A percentile compares a stretch with the other conserved stretches of the same genome.
phyloP scores from a whole-genome alignment of 1,140 invertebrate species.

The Theocolax elegans region DNA sequence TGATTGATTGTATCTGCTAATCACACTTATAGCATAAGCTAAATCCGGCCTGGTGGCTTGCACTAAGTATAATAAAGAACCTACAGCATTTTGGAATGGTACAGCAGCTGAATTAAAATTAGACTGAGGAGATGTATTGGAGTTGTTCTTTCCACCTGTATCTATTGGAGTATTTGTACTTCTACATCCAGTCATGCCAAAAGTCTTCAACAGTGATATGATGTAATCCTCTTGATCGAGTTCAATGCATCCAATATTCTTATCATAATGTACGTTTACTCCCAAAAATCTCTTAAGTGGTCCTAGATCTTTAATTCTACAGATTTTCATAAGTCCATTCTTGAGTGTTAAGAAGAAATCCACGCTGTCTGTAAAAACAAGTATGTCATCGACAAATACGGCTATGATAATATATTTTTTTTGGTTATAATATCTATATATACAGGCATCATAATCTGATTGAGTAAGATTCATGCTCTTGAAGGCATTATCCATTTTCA shows the following conservation, averaged over 20 bases:
- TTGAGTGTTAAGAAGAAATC: not conserved
- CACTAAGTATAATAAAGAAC: slow-evolving; percentile 55
- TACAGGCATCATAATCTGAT: not conserved
- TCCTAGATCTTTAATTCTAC: too few species aligned
- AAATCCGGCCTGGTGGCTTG: slow-evolving; percentile 55
- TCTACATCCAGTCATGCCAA: not conserved
- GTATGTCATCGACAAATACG: not conserved
- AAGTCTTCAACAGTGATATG: not conserved
- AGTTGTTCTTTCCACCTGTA: not conserved
- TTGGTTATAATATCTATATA: too few species aligned
- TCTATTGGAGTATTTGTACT: not conserved
- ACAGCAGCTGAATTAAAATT: not conserved
- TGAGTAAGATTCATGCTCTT: not conserved
- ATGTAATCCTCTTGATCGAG: not conserved
- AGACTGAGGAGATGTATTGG: not conserved
- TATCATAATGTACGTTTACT: not conserved
- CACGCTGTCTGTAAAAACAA: not conserved
- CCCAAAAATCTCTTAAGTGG: not conserved
- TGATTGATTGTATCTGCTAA: slow-evolving; percentile 46
- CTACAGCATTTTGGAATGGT: slow-evolving; percentile 52
- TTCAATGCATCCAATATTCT: not conserved
- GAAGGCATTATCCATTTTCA: not conserved
- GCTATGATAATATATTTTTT: not conserved
- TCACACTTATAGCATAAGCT: slow-evolving; percentile 54
- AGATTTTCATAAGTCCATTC: too few species aligned